Evolutionary conservation across 2,888 invertebrate genomes (phyloP), one percentile per base, ranked within the genome.

Genomic region (Ametastegia equiseti): DNA sequence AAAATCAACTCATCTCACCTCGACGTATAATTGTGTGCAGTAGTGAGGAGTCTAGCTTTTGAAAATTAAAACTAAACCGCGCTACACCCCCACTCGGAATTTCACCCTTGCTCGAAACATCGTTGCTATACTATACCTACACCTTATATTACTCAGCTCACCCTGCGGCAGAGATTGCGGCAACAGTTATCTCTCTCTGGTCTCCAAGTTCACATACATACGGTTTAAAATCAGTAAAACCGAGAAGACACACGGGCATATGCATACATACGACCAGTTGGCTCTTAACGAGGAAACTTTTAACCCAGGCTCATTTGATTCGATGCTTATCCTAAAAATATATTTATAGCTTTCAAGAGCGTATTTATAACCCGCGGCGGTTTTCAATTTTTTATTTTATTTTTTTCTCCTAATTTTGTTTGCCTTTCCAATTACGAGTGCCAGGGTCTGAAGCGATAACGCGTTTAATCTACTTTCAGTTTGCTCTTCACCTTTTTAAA

Each of bases 121-220:
- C 23, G 27, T n/a, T n/a, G n/a, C n/a, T n/a, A n/a, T n/a, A n/a
- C n/a, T n/a, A n/a, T n/a, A 23, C 39, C 27, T 63, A 63, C 11
- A 36, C n/a, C 27, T 13, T 27, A 36, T 50, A n/a, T 54, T 13
- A 19, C 27, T 1, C 23, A 15, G 2, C 39, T 19, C 36, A 19
- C 36, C 19, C 30, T 75, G 75, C 75, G 75, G 75, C 75, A 75
- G 75, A 54, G 75, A 54, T 54, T 75, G 75, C 75, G 75, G 75
- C 75, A 75, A 54, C 54, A 75, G 75, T 75, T 75, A 75, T 75
- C 54, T 54, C 33, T 13, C 36, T 50, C 33, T 50, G 23, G 23
- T 15, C 30, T 45, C 19, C 47, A 30, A 36, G 36, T 36, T 19
- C 36, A 15, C 19, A 54, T 54, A 75, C 36, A 11, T 42, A 67